Base-by-base conservation (phyloP, 1,140 invertebrate species). In the Papilio xuthus region DNA sequence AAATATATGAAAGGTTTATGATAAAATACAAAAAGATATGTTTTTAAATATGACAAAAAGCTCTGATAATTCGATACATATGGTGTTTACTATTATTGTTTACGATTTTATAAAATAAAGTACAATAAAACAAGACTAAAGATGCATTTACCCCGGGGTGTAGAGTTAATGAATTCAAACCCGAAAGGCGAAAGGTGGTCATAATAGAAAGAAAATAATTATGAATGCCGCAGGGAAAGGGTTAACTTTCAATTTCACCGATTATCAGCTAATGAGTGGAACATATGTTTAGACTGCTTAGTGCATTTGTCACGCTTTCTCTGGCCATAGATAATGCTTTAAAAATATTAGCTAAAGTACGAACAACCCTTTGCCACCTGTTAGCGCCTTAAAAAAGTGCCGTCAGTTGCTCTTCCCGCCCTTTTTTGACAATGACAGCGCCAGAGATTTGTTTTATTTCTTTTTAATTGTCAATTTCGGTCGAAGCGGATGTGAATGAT, bases 361-460 rank as follows among this genome's bases (percentile, higher is more conserved):
- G 23, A 56, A 72, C 84, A 90, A 88, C 89, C 89, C 89, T 91
- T 91, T 90, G 84, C 91, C 90, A 93, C 90, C 90, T 93, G 90
- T 91, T 89, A 79, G 56, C 56, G 80, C 56, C 78, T 83, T 89
- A 89, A 89, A 90, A 89, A 86, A 82, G 82, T 81, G 86, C 87
- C 88, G 89, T 88, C 91, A 92, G 92, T 93, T 93, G 91, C 85
- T 79, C 83, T 90, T 91, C 86, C 90, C 88, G 89, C 89, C 84
- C 80, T 86, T 88, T 86, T 85, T 82, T 85, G 86, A 84, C 85
- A 84, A 80, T 83, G 85, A 89, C 83, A 82, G 82, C 83, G 81
- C 83, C 84, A 85, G 84, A 86, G 91, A 92, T 93, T 92, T 92
- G 90, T 93, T 93, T 93, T 93, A 93, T 93, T 92, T 91, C 89